These are phyloP conservation scores for Orthonyx spaldingii DNA, from an alignment of 2,113 vertebrate genomes.

Conservation along the genomic window DNA sequence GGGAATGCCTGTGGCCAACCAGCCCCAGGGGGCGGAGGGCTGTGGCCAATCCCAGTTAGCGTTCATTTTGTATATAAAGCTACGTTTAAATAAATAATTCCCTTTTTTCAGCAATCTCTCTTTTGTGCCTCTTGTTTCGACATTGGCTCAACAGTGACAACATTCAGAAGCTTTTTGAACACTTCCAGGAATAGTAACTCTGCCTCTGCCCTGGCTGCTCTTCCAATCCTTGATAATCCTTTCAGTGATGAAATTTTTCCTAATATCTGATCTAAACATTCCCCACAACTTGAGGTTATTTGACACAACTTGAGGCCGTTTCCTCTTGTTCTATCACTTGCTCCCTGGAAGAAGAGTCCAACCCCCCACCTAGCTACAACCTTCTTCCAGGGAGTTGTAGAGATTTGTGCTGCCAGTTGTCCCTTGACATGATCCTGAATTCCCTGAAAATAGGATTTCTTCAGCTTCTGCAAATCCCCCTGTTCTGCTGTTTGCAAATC, in stretches of 20 bases:
- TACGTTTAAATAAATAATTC: too few species aligned
- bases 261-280: background rate
- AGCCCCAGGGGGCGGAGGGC: too few species aligned
- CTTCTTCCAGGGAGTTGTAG: background rate
- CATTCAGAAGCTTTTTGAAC: too few species aligned
- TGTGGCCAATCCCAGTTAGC: too few species aligned
- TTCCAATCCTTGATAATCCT: background rate
- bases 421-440: background rate
- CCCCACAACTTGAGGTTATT: too few species aligned
- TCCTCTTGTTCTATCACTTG: rapidly evolving
- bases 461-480: background rate
- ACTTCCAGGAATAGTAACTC: background rate
- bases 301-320: background rate
- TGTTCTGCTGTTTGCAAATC: background rate
- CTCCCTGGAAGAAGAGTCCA: background rate
- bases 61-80: too few species aligned
- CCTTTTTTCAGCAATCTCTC: too few species aligned
- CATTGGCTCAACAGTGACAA: too few species aligned
- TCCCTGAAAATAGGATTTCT: background rate
- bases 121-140: too few species aligned
- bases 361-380: rapidly evolving
- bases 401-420: background rate
- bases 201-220: background rate
- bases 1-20: too few species aligned
- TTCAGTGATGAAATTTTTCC: background rate